Conservation (phyloP, 2,113 vertebrate species). For the Syrrhaptes paradoxus region DNA sequence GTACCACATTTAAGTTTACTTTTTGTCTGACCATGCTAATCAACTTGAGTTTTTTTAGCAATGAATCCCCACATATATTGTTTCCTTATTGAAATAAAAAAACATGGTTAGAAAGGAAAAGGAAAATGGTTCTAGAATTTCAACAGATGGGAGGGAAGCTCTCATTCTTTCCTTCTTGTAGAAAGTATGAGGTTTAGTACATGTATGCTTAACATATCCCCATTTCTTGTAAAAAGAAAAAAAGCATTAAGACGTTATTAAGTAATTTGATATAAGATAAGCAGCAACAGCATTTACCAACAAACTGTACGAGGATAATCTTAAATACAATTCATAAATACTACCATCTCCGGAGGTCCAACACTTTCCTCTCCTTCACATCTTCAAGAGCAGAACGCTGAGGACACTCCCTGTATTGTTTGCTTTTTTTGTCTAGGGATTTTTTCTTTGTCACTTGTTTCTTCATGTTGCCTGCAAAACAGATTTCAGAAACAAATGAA, state of each 20-base stretch:
- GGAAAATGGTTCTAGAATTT: not conserved
- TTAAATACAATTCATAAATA: not conserved
- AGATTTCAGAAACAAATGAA: constrained; percentile 13
- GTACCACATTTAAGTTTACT: not conserved
- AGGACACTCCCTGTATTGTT: constrained; percentile 83
- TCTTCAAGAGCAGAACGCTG: constrained; percentile 86
- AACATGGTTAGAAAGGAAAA: not conserved
- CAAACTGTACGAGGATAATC: not conserved
- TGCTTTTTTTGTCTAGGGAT: constrained; percentile 82
- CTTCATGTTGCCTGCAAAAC: constrained; percentile 86
- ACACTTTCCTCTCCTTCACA: constrained; percentile 93
- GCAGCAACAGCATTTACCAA: not conserved
- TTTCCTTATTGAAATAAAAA: not conserved
- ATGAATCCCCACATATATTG: not conserved
- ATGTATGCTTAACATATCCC: not conserved
- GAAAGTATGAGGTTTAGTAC: not conserved
- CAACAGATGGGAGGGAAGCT: not conserved
- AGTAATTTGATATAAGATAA: not conserved
- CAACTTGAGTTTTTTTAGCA: not conserved
- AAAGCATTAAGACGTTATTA: not conserved
- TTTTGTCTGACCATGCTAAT: not conserved
- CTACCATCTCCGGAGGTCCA: constrained; percentile 96
- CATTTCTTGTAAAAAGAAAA: not conserved
- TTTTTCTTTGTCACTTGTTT: constrained; percentile 90
- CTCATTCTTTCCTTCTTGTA: not conserved